Conservation (phyloP, 2,888 invertebrate species). For the Clanis bilineata region DNA sequence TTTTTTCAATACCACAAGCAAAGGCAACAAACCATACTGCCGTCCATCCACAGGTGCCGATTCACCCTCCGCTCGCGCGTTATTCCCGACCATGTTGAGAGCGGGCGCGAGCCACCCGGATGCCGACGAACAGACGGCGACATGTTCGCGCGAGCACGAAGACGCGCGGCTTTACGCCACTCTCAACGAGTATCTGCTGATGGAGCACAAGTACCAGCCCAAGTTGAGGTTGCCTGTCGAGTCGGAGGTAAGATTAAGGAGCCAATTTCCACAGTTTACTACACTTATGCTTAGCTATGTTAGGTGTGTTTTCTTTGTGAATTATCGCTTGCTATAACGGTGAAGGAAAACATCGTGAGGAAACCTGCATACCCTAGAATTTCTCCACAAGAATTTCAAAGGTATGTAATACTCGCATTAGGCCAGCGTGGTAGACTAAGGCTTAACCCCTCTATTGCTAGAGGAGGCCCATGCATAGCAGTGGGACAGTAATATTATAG, state of each 20-base stretch:
- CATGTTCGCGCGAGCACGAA: slow-evolving; percentile 33
- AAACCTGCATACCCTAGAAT: too few relatives aligned
- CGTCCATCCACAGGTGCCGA: slow-evolving; percentile 61
- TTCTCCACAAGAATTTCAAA: too few relatives aligned
- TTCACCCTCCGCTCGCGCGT: slow-evolving; percentile 75
- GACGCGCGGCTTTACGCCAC: slow-evolving; percentile 72
- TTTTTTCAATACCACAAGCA: not conserved
- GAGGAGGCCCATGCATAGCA: too few relatives aligned
- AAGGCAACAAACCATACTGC: not conserved
- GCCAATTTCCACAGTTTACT: too few relatives aligned
- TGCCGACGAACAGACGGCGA: slow-evolving; percentile 66
- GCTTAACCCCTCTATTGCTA: too few relatives aligned
- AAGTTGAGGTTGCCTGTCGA: slow-evolving; percentile 84
- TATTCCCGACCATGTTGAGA: slow-evolving; percentile 72
- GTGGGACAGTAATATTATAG: too few relatives aligned
- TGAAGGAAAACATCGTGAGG: too few relatives aligned
- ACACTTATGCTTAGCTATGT: too few relatives aligned
- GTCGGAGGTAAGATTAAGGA: slow-evolving; percentile 82
- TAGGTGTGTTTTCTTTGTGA: too few relatives aligned
- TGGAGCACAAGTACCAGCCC: slow-evolving; percentile 88
- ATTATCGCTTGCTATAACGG: too few relatives aligned
- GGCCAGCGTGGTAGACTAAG: too few relatives aligned
- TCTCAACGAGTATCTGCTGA: slow-evolving; percentile 85
- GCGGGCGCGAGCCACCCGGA: slow-evolving; percentile 86
- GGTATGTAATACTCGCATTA: too few relatives aligned